Evolutionary conservation across 2,888 invertebrate species (phyloP).

Genomic region (Callinectes sapidus): DNA sequence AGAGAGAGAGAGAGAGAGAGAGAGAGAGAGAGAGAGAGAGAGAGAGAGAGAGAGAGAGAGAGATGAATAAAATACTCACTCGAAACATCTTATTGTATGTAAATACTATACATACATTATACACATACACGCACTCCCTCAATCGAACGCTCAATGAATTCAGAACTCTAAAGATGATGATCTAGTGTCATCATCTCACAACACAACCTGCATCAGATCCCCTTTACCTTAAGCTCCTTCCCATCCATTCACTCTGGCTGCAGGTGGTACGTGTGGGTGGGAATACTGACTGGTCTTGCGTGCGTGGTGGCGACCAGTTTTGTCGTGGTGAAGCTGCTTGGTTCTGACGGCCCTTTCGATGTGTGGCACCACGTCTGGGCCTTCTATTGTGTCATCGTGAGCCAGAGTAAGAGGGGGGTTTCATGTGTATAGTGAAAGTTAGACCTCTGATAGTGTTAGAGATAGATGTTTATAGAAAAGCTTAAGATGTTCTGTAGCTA

Average conservation of each 20-base stretch:
- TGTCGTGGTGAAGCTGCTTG: background rate
- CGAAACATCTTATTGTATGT: too few species aligned
- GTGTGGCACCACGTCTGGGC: slow-evolving; percentile 46
- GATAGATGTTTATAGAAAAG: too few species aligned
- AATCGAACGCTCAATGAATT: too few species aligned
- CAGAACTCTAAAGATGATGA: too few species aligned
- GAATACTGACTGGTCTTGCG: slow-evolving; percentile 23
- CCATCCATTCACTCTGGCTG: background rate
- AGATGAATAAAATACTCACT: background rate
- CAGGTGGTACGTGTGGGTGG: slow-evolving; percentile 66
- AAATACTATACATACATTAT: too few species aligned
- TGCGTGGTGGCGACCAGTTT: slow-evolving; percentile 8
- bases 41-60: slow-evolving; percentile 1
- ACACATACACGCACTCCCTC: too few species aligned
- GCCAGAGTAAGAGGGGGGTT: slow-evolving; percentile 51
- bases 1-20: slow-evolving; percentile 1
- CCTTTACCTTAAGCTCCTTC: too few species aligned
- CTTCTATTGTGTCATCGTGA: slow-evolving; percentile 46
- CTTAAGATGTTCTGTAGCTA: too few species aligned
- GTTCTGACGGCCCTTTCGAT: slow-evolving; percentile 15
- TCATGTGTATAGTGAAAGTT: too few species aligned
- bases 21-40: slow-evolving; percentile 1
- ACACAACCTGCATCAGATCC: background rate
- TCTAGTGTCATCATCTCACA: background rate
- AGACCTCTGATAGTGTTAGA: too few species aligned